Evolutionary conservation across 1,140 invertebrate genomes (phyloP).

Genomic region (Olivierus martensii): DNA sequence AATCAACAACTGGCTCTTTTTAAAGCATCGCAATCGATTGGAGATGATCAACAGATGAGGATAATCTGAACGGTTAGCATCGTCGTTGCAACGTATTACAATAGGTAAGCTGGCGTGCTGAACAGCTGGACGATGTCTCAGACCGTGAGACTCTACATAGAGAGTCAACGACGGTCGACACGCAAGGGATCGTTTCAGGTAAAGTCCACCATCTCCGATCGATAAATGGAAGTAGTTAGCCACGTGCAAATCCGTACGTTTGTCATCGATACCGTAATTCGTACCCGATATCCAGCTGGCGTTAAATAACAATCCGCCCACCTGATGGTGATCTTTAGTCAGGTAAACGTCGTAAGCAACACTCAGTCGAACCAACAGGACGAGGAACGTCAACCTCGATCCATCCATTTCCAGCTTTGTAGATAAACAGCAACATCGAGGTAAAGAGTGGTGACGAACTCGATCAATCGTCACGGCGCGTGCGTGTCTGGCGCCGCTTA

Average conservation of each 20-base stretch:
- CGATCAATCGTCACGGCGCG: too few relatives aligned
- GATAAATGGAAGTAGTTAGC: neutral
- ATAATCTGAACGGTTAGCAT: neutral
- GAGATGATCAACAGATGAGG: neutral
- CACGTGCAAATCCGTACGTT: too few relatives aligned
- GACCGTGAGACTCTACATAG: neutral
- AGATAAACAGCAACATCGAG: too few relatives aligned
- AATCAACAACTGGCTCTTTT: constrained; percentile 9
- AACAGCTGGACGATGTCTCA: neutral
- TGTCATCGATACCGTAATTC: constrained; percentile 1
- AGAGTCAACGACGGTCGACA: neutral
- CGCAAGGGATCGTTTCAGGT: neutral
- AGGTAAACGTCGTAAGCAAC: constrained; percentile 1
- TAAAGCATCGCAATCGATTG: neutral
- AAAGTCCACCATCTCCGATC: neutral
- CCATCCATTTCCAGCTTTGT: too few relatives aligned
- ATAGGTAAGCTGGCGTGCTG: constrained; percentile 5
- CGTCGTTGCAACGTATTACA: neutral
- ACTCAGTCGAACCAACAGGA: neutral
- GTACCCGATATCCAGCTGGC: constrained; percentile 1
- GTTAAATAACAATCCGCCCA: constrained; percentile 6
- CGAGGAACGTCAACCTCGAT: too few relatives aligned
- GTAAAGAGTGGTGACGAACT: too few relatives aligned
- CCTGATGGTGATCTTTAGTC: neutral
- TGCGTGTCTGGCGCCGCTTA: too few relatives aligned